Conservation (phyloP, 2,113 vertebrate genomes). For the Dinomys branickii region DNA sequence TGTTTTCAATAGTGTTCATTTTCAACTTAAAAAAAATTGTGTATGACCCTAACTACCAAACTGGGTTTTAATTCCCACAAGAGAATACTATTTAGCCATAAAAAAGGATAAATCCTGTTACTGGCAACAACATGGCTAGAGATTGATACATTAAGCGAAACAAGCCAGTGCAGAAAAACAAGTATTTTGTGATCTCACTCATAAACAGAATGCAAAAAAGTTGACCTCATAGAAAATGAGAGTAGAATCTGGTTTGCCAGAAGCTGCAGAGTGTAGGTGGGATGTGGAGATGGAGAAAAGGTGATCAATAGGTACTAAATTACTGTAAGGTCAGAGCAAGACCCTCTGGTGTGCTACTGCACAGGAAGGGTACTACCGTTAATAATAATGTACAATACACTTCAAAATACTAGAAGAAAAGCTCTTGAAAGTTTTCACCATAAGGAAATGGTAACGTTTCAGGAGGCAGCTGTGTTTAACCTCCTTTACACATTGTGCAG, state of each 20-base stretch:
- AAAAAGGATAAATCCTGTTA: neutral
- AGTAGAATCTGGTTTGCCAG: neutral
- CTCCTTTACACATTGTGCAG: neutral
- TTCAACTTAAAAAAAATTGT: neutral
- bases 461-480: neutral
- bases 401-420: neutral
- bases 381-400: fast-evolving
- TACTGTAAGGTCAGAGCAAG: neutral
- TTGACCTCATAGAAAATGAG: neutral
- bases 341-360: neutral
- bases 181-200: neutral
- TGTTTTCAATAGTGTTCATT: neutral
- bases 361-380: no score
- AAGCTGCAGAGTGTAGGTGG: neutral
- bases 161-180: neutral
- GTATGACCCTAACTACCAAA: neutral
- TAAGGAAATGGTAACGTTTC: neutral
- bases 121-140: neutral
- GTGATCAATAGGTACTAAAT: no score
- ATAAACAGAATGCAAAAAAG: neutral
- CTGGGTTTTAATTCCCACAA: neutral
- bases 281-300: neutral
- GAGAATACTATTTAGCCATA: neutral
- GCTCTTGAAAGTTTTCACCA: neutral
- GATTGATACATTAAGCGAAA: neutral